phyloP scores from a whole-genome alignment of 2,113 vertebrate species.

The Daphoenositta chrysoptera region DNA sequence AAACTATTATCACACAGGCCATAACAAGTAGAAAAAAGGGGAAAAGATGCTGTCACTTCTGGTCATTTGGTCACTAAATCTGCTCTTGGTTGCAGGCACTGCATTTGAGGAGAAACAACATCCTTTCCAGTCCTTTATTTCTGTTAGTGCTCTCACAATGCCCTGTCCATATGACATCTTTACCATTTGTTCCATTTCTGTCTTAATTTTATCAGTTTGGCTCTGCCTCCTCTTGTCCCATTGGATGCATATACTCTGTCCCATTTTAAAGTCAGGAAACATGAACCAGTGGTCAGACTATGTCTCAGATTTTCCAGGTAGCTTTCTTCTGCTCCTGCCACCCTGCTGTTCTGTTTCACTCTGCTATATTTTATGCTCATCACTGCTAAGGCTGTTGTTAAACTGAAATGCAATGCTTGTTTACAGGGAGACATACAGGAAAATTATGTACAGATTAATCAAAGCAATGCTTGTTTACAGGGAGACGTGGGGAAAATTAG shows the following conservation, averaged over 20 bases:
- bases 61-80: neutral
- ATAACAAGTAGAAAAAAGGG: neutral
- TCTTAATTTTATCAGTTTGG: neutral
- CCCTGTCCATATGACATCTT: neutral
- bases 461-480: neutral
- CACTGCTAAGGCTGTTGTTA: neutral
- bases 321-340: neutral
- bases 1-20: neutral
- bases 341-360: neutral
- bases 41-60: neutral
- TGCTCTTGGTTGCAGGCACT: neutral
- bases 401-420: conserved; percentile 4
- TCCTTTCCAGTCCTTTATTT: neutral
- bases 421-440: neutral
- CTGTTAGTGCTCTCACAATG: neutral
- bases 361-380: neutral
- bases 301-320: neutral
- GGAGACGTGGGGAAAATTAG: neutral
- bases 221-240: neutral
- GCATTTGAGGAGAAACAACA: neutral
- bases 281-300: neutral
- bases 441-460: conserved; percentile 5
- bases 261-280: neutral
- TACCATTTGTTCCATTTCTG: neutral
- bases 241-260: neutral